Conservation (phyloP, 2,113 vertebrate species). For the Muntiacus reevesi region DNA sequence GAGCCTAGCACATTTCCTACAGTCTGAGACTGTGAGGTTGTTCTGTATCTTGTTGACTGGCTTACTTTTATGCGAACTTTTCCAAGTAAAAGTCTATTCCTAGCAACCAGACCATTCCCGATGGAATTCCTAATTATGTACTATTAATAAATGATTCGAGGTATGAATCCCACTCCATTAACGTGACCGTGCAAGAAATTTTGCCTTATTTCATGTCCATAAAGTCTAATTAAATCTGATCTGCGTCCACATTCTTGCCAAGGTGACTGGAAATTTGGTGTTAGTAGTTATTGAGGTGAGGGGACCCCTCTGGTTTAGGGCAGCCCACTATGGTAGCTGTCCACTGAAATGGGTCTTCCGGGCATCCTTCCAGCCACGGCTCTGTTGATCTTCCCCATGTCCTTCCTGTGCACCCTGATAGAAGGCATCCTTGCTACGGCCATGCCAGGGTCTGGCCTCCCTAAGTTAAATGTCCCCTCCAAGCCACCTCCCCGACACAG, state of each 20-base stretch:
- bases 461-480: not conserved
- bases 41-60: no score
- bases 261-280: not conserved
- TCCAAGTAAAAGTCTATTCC: not conserved
- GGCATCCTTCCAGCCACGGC: not conserved
- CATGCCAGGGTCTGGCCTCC: not conserved
- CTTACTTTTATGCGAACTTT: not conserved
- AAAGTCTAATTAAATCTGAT: not conserved
- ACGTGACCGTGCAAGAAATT: not conserved
- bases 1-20: rapidly evolving
- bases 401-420: not conserved
- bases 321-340: not conserved
- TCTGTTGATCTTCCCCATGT: not conserved
- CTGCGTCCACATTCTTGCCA: not conserved
- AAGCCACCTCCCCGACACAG: not conserved
- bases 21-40: not conserved
- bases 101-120: not conserved
- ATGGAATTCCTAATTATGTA: not conserved
- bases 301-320: not conserved
- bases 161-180: not conserved
- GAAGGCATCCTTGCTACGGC: no score
- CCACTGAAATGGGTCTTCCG: not conserved
- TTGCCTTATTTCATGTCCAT: not conserved
- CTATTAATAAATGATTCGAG: not conserved
- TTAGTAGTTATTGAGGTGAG: not conserved